Evolutionary conservation across 2,797 vertebrate genomes (phyloP), one percentile per base, ranked within the genome.

Genomic region (Pantherophis alleghaniensis): DNA sequence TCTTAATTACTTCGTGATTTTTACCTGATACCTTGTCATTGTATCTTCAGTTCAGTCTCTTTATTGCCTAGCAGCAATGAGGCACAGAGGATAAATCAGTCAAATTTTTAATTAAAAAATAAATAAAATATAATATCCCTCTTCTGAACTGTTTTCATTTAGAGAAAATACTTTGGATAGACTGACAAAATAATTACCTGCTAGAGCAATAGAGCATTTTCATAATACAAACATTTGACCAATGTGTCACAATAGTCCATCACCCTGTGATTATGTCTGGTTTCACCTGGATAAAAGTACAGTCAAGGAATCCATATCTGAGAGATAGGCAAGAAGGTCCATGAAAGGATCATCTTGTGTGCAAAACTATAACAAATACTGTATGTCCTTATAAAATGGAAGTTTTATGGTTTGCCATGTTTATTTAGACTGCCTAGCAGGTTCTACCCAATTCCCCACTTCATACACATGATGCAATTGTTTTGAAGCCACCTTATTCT

Each of bases 71-170:
- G n/a, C 10, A 1, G 56, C 66, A 86, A 91, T 93, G 53, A 47
- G 56, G 22, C 37, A 9, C 61, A 37, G 12, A 88, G 18, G 28
- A 88, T 93, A 91, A 88, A 57, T 91, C 56, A 24, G 22, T 37
- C 10, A 14, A 22, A n/a, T 55, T 91, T 91, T 93, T 90, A 88
- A 63, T 93, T 89, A 20, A 79, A 93, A 86, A 88, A 79, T 53
- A 32, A 93, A 53, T 28, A 59, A 74, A 59, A 32, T 63, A 26
- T 56, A 24, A 83, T 24, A 6, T 63, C 11, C 47, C 10, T 88
- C 74, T 42, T 91, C n/a, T 55, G 47, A 28, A 61, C 53, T 53
- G 42, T 55, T 56, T 88, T 91, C 88, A 79, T 88, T 93, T n/a
- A 55, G 56, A 60, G 28, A 91, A 74, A 87, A 60, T 88, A 51